phyloP scores from a whole-genome alignment of 2,888 invertebrate species.

The Macaria notata region DNA sequence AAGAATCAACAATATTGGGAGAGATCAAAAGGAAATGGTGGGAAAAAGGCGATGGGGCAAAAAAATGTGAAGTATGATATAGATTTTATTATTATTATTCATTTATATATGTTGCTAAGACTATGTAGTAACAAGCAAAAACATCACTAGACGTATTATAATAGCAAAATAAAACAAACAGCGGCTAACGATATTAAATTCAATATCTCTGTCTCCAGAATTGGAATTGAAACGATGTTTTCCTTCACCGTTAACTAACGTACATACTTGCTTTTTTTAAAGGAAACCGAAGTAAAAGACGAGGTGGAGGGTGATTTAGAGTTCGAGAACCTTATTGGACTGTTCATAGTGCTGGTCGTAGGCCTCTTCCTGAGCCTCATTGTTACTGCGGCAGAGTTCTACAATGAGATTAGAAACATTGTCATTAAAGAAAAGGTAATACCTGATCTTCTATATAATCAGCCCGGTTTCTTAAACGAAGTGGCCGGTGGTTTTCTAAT shows the following conservation, averaged over 20 bases:
- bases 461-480: no score
- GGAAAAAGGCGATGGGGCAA: constrained; percentile 86
- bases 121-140: no score
- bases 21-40: constrained; percentile 95
- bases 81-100: no score
- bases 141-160: no score
- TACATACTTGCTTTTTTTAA: neutral
- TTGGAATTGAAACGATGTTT: no score
- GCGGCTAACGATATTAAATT: no score
- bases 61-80: constrained; percentile 71
- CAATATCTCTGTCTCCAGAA: no score
- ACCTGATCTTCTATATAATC: no score
- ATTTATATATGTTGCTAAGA: no score
- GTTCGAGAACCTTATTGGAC: constrained; percentile 65
- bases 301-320: constrained; percentile 79
- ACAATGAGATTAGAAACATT: constrained; percentile 73
- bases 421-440: constrained; percentile 67
- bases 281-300: constrained; percentile 68
- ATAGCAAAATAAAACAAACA: no score
- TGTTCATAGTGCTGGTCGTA: constrained; percentile 64
- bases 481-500: no score
- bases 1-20: constrained; percentile 91
- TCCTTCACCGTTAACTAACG: no score
- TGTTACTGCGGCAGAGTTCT: constrained; percentile 69
- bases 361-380: constrained; percentile 62